These are phyloP conservation scores for Prinia subflava DNA, from an alignment of 2,113 vertebrate genomes.

Conservation along the genomic window DNA sequence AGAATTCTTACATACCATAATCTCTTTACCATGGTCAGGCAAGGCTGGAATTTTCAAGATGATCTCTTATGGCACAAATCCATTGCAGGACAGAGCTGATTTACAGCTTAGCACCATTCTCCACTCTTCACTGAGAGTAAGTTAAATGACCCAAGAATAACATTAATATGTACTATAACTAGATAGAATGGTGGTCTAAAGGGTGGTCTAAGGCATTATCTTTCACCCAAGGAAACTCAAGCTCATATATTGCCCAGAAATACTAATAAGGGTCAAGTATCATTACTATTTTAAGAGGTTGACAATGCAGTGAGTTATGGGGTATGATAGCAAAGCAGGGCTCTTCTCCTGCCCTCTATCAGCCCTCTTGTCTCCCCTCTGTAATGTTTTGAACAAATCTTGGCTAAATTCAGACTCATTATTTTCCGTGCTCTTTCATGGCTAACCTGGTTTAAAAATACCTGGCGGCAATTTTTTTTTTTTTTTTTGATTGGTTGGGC, in stretches of 20 bases:
- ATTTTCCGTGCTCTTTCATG: not conserved
- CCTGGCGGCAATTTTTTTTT: not conserved
- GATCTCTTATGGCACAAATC: conserved; percentile 75
- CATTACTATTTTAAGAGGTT: conserved; percentile 69
- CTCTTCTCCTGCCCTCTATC: conserved; percentile 14
- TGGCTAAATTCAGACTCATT: not conserved
- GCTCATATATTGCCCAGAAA: conserved; percentile 69
- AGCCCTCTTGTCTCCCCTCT: not conserved
- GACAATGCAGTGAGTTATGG: conserved; percentile 54
- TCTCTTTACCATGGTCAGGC: conserved; percentile 71
- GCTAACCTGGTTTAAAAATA: conserved; percentile 7
- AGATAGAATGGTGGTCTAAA: conserved; percentile 69
- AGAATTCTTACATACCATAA: conserved; percentile 67
- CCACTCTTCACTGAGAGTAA: conserved; percentile 71
- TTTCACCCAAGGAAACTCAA: conserved; percentile 73
- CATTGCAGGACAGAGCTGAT: conserved; percentile 73
- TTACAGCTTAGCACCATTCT: conserved; percentile 74
- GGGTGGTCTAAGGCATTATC: conserved; percentile 71
- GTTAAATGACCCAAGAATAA: conserved; percentile 81
- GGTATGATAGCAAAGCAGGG: not conserved
- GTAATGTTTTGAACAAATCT: conserved; percentile 1
- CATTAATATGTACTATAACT: conserved; percentile 71
- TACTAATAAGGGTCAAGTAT: conserved; percentile 73
- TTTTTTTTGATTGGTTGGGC: not conserved
- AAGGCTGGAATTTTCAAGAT: conserved; percentile 70